Evolutionary conservation across 2,797 vertebrate species (phyloP).

Genomic region (Enteromius paludinosus): DNA sequence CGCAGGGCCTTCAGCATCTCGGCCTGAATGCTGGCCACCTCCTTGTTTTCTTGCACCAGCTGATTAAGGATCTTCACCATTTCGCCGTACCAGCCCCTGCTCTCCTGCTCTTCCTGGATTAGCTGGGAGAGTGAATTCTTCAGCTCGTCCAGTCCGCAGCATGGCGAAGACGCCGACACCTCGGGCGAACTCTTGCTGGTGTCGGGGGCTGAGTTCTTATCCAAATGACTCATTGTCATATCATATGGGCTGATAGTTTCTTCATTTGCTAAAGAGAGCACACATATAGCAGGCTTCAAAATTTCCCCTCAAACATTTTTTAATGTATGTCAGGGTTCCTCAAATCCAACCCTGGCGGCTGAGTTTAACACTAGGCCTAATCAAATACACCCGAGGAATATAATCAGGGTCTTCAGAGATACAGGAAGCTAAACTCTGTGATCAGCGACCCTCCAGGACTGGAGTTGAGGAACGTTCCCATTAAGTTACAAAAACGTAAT

Average conservation of each 20-base stretch:
- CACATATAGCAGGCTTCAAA: slow-evolving; percentile 54
- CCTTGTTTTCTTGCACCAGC: slow-evolving; percentile 58
- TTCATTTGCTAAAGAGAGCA: slow-evolving; percentile 53
- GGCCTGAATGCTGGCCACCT: slow-evolving; percentile 48
- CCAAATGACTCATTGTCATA: slow-evolving; percentile 30
- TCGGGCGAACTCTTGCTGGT: not conserved
- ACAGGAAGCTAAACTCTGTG: no score
- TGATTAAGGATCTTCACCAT: slow-evolving; percentile 49
- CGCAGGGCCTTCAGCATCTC: slow-evolving; percentile 58
- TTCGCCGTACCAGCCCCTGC: slow-evolving; percentile 32
- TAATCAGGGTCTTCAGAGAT: not conserved
- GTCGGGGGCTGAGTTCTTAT: not conserved
- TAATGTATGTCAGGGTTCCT: not conserved
- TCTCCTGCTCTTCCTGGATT: slow-evolving; percentile 53
- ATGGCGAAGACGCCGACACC: not conserved
- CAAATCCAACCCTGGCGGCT: not conserved
- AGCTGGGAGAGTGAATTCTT: slow-evolving; percentile 45
- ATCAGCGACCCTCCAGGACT: not conserved
- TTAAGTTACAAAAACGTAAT: no score
- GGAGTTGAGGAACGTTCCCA: not conserved
- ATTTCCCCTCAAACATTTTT: slow-evolving; percentile 21
- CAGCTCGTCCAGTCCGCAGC: slow-evolving; percentile 43
- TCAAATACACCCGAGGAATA: not conserved
- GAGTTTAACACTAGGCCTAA: not conserved
- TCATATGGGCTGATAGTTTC: slow-evolving; percentile 29